A percentile compares a stretch with the other conserved stretches of the same genome.
These are phyloP conservation scores for Ormyrus labotus DNA, from an alignment of 2,888 invertebrate genomes.

Conservation along the genomic window DNA sequence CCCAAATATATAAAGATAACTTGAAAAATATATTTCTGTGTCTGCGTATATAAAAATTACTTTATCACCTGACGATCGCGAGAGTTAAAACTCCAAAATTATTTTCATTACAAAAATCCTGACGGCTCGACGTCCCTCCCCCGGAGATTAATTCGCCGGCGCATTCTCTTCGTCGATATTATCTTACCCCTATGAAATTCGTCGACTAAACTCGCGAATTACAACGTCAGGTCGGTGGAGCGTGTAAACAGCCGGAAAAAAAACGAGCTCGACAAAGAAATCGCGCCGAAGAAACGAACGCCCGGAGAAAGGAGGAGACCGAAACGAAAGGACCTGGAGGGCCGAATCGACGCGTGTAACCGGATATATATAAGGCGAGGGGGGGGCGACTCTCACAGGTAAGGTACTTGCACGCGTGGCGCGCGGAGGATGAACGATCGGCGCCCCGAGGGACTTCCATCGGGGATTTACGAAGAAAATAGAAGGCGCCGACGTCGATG, in stretches of 20 bases:
- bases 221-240: not conserved
- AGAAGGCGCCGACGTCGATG: conserved; percentile 37
- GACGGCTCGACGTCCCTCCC: too few species aligned
- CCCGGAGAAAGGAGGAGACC: conserved; percentile 18
- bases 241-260: not conserved
- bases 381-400: not conserved
- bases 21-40: too few species aligned
- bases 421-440: conserved; percentile 19
- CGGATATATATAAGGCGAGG: conserved; percentile 29
- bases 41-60: too few species aligned
- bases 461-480: conserved; percentile 47
- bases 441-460: conserved; percentile 49
- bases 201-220: not conserved
- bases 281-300: conserved; percentile 22
- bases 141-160: not conserved
- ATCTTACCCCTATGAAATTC: too few species aligned
- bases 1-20: too few species aligned
- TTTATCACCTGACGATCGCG: too few species aligned
- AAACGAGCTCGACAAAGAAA: not conserved
- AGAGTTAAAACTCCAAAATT: too few species aligned
- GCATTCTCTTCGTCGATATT: too few species aligned
- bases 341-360: conserved; percentile 43
- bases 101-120: too few species aligned
- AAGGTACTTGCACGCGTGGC: not conserved
- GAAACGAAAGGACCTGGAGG: conserved; percentile 41